Conservation (phyloP, 2,797 vertebrate species). For the Eulemur coronatus region DNA sequence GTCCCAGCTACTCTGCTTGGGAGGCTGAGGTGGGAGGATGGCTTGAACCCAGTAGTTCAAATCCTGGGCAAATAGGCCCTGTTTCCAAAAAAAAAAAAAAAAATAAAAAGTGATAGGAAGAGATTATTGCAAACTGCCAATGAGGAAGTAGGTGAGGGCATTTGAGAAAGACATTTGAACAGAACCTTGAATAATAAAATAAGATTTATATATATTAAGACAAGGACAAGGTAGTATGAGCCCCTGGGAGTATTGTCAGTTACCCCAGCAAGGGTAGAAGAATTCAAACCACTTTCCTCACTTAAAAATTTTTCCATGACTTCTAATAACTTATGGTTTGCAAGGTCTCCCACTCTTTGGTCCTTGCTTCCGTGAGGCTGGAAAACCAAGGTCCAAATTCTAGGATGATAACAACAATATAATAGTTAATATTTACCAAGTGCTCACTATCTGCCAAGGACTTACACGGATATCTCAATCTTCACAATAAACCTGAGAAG, state of each 20-base stretch:
- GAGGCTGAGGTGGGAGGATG: neutral
- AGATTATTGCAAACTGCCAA: neutral
- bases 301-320: neutral
- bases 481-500: neutral
- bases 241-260: neutral
- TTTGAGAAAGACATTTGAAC: neutral
- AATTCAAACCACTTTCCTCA: neutral
- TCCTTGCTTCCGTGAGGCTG: neutral
- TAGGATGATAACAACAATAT: neutral
- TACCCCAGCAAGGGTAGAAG: neutral
- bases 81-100: neutral
- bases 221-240: neutral
- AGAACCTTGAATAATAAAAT: neutral
- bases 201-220: neutral
- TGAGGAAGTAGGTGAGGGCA: neutral
- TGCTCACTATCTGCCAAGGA: neutral
- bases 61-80: neutral
- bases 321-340: neutral
- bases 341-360: neutral
- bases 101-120: neutral
- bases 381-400: neutral
- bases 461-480: neutral
- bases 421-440: neutral
- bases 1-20: neutral
- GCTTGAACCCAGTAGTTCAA: neutral